These are phyloP conservation scores for Drymodes brunneopygia DNA, from an alignment of 2,113 vertebrate genomes.

Conservation along the genomic window DNA sequence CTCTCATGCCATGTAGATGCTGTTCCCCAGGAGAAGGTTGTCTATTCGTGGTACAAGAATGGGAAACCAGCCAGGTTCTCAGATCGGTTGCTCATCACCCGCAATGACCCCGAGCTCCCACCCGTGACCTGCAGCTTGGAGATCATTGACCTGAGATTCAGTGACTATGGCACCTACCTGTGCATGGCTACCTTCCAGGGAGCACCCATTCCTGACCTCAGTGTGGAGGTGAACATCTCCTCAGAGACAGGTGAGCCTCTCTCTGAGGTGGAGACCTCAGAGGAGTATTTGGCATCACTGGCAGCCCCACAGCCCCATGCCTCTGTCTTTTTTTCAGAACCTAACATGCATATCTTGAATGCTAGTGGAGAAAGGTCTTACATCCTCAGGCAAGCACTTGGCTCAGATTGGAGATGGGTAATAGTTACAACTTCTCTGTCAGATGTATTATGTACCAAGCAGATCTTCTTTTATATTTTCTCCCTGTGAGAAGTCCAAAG, in stretches of 20 bases:
- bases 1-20: conserved; percentile 97
- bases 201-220: conserved; percentile 85
- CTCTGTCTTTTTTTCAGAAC: background rate
- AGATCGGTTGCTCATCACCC: conserved; percentile 86
- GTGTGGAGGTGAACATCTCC: conserved; percentile 95
- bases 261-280: background rate
- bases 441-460: background rate
- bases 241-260: conserved; percentile 88
- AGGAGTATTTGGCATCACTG: background rate
- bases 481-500: background rate
- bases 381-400: background rate
- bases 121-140: conserved; percentile 93
- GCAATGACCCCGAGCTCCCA: conserved; percentile 90
- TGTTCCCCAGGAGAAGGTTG: conserved; percentile 94
- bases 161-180: conserved; percentile 93
- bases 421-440: background rate
- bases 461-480: background rate
- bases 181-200: conserved; percentile 90
- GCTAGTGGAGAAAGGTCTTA: background rate
- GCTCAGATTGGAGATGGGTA: background rate
- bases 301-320: background rate
- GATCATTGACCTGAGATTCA: conserved; percentile 95
- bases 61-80: conserved; percentile 82
- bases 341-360: background rate
- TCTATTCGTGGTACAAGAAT: conserved; percentile 97